Evolutionary conservation across 2,113 vertebrate species (phyloP), one percentile per base, ranked within the genome.

Genomic region (Psilopogon haemacephalus): DNA sequence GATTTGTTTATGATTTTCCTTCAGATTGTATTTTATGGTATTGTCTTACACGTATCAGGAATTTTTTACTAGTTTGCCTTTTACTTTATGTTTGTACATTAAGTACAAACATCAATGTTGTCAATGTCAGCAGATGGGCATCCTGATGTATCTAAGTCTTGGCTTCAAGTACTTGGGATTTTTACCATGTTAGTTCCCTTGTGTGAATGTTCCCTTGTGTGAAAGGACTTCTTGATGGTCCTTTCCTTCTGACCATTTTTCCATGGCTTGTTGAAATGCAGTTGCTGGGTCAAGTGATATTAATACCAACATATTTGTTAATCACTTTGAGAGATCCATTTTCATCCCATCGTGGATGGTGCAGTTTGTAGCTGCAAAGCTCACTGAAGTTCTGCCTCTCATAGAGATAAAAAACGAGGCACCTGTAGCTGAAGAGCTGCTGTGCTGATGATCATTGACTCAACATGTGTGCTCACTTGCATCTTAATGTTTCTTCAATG

Each of bases 401-500:
- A 1, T 0, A 12, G n/a, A 26, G 44, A 4, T 44, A 38, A n/a
- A n/a, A n/a, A n/a, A 75, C 28, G 35, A 54, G 19, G 32, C 18
- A 70, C 32, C 24, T 76, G 42, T 11, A 20, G 72, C 54, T 64
- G 33, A 37, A 33, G 54, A 78, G 60, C 35, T 73, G 18, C 26
- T 58, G 38, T 70, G 35, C 35, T 67, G 13, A 30, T 52, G 12
- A 30, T 50, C 27, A 9, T 55, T 35, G 4, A 16, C 42, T 30
- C 33, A 12, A 5, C 5, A 12, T 6, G 17, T 7, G 19, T 48
- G 19, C 0, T 0, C 15, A 4, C 40, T 44, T 80, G 20, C 5
- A 13, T 63, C n/a, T 35, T 56, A 50, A 9, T 27, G 6, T 69
- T 69, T 74, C 37, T 44, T 73, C 24, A 40, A 35, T 24, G 48